A percentile compares a stretch with the other conserved stretches of the same genome.
Evolutionary conservation across 2,888 invertebrate species (phyloP).

Genomic region (Pristionchus exspectatus): DNA sequence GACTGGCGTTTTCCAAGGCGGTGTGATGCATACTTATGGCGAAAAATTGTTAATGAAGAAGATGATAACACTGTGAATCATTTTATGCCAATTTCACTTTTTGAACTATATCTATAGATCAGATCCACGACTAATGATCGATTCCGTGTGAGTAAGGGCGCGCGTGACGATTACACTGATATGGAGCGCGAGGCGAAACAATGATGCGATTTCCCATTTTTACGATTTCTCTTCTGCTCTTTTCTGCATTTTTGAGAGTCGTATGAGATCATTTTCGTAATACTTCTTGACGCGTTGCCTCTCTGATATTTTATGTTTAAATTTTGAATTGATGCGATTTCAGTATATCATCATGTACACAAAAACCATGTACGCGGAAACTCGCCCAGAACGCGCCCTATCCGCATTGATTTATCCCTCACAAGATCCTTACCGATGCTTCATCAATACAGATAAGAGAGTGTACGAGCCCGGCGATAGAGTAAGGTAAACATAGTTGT

Average conservation of each 20-base stretch:
- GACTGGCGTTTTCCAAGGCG: too few species aligned
- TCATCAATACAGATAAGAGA: background rate
- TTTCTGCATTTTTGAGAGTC: background rate
- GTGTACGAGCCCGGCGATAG: slow-evolving; percentile 1
- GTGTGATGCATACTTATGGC: too few species aligned
- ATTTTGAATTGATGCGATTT: too few species aligned
- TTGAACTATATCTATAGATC: background rate
- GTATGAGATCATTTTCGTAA: too few species aligned
- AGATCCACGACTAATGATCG: background rate
- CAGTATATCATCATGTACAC: too few species aligned
- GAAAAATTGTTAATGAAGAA: background rate
- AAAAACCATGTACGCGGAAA: too few species aligned
- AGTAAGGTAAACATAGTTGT: slow-evolving; percentile 1
- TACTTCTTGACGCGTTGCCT: too few species aligned
- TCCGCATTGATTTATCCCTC: background rate
- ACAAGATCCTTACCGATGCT: slow-evolving; percentile 18
- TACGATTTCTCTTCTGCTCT: too few species aligned
- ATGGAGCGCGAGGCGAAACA: background rate
- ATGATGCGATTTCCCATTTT: background rate
- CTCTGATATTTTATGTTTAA: too few species aligned
- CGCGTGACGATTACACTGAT: background rate
- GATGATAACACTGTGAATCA: background rate
- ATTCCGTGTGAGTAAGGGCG: background rate
- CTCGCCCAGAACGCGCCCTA: background rate
- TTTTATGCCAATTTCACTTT: background rate